Base-by-base conservation (phyloP, 2,888 invertebrate genomes). In the Aphodius granarius region DNA sequence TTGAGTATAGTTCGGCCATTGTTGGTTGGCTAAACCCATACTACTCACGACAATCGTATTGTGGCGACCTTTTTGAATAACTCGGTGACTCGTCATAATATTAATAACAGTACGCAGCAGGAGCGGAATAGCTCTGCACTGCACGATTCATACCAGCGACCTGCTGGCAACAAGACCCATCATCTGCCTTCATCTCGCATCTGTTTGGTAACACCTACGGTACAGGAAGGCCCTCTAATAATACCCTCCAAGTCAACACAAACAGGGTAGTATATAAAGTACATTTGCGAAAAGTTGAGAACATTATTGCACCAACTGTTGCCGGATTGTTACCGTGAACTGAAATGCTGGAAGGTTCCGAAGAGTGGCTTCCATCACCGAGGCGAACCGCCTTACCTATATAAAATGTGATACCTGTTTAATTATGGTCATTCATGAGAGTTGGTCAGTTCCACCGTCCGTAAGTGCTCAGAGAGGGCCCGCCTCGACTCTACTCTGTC, bases 41-140 rank as follows among this genome's bases (percentile, higher is more conserved):
- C n/a, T 22, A 22, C 19, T 62, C 43, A 17, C 72, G 74, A 74
- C 70, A 72, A 72, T n/a, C n/a, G n/a, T n/a, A 76, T 76, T 74
- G 70, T 72, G 65, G 71, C 76, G 76, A 76, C 73, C 73, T 74
- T n/a, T 73, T 73, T 75, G 83, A 84, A 83, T 83, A 83, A 81
- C 83, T 83, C 82, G 82, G 83, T 84, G 84, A 84, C 84, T 84
- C 82, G 84, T 82, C 83, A 83, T 83, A 84, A 84, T 84, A 84
- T 84, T 83, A 84, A 83, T 83, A 83, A 82, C 83, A 81, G 78
- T 78, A n/a, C 83, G 72, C 83, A 83, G 83, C 83, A 81, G 83
- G 83, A 82, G 80, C 82, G 82, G n/a, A n/a, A n/a, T n/a, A n/a
- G n/a, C 79, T 82, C 83, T 81, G 81, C 83, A 82, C 83, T 78